Base-by-base conservation (phyloP, 2,888 invertebrate genomes). In the Zhengitettix transpicula region DNA sequence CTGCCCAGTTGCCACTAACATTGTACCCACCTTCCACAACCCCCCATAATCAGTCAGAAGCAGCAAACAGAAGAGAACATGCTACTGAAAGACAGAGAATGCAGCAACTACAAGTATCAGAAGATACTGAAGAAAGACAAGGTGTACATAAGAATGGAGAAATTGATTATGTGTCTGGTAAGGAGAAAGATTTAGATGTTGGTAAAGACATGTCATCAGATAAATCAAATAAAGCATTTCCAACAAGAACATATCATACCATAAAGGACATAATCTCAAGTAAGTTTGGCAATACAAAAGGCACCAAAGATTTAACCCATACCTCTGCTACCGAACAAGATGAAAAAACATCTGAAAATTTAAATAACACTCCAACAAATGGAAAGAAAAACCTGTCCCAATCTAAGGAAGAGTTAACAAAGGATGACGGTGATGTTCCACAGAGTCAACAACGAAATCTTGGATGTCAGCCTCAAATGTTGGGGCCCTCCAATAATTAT, bases 231-330 rank as follows among this genome's bases (percentile, higher is more conserved):
- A 47, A 47, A 73, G 72, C 74, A 60, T 81, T 85, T n/a, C 81
- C 86, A 61, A 82, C 84, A 55, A 85, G 87, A 73, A 88, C 88
- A 0, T 88, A 88, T 69, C 85, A 89, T 70, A 87, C 88, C 8
- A 80, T 89, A 63, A 88, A 87, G 76, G 88, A 88, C 68, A 85
- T 89, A 78, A 87, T 89, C 69, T 87, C 87, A 28, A 87, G 84
- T 71, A 81, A 84, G 68, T 88, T 89, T 71, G 61, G 61, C 9
- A 47, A 51, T 47, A 55, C 10, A 10, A 60, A 60, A 40, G 41
- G 44, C 15, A 40, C 55, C 10, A 60, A 60, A n/a, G 47, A 47
- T 47, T 14, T 12, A 47, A 8, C 47, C 42, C 52, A 40, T 17
- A 54, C 9, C 28, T 7, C 28, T 28, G 41, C n/a, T 10, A 28